These are phyloP conservation scores for Setophaga kirtlandii DNA, from an alignment of 2,113 vertebrate genomes.

Conservation along the genomic window DNA sequence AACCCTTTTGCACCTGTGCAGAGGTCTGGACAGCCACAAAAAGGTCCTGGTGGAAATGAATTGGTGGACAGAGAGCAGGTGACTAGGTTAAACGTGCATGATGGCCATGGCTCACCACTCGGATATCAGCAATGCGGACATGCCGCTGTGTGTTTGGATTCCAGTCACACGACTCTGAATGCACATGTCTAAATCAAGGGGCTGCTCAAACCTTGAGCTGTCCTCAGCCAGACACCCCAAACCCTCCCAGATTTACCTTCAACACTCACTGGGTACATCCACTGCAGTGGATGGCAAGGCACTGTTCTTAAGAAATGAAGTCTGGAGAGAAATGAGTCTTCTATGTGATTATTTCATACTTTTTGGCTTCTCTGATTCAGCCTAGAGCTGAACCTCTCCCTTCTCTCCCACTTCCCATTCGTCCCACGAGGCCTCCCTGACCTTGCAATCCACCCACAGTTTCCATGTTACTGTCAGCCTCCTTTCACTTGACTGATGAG, in stretches of 20 bases:
- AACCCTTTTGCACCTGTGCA: not conserved
- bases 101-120: not conserved
- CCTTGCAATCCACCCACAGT: not conserved
- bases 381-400: not conserved
- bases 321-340: slow-evolving; percentile 1
- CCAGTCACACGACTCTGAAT: not conserved
- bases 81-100: not conserved
- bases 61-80: not conserved
- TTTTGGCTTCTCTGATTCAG: not conserved
- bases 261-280: not conserved
- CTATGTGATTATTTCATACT: not conserved
- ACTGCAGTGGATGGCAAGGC: not conserved
- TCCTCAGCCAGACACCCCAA: not conserved
- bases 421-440: slow-evolving; percentile 21
- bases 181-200: not conserved
- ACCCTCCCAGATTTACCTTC: not conserved
- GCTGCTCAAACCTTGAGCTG: not conserved
- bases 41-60: not conserved
- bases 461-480: slow-evolving; percentile 47
- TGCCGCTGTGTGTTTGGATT: not conserved
- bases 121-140: not conserved
- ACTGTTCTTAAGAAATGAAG: not conserved
- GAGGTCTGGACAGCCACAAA: not conserved
- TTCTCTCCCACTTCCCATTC: not conserved
- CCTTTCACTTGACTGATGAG: slow-evolving; percentile 51